Base-by-base conservation (phyloP, 2,113 vertebrate genomes). In the Oncorhynchus masou region DNA sequence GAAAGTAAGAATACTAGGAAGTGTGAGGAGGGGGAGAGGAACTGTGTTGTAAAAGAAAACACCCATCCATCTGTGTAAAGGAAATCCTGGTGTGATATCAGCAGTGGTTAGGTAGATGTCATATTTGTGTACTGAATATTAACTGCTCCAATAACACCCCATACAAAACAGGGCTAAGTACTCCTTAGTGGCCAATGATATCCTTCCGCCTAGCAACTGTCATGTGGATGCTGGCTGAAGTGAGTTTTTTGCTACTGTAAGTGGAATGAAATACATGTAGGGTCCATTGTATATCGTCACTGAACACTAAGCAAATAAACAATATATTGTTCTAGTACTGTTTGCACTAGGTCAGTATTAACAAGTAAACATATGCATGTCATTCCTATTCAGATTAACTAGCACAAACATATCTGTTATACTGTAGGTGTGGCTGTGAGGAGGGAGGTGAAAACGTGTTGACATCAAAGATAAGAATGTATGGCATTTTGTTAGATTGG, bases 1-100 rank as follows among this genome's bases (percentile, higher is more conserved):
- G 29, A n/a, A 74, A 29, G 79, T 79, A 84, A 87, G 78, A 87
- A 89, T 88, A 69, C 57, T 11, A 78, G 85, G 87, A 89, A 88
- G 84, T 87, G 79, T 22, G 74, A 64, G 79, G 73, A 1, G 60
- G 70, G 59, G 72, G 48, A 75, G 29, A 65, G 65, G 51, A 20
- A 66, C 13, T 39, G 20, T 57, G 20, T 15, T 74, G 64, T 22
- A 48, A 25, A 71, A 83, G 4, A 51, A 68, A 78, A 59, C 2
- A 31, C 71, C 16, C 62, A 70, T 16, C 65, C 25, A 19, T 31
- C 31, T 16, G 29, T 8, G 29, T 31, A 19, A 68, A 34, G 45
- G 39, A 29, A 70, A 70, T 31, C 68, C 68, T 3, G n/a, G 24
- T 29, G 73, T 75, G 59, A 72, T 80, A 67, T 70, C 25, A 66